Base-by-base conservation (phyloP, 1,140 invertebrate species). In the Acyrthosiphon pisum region DNA sequence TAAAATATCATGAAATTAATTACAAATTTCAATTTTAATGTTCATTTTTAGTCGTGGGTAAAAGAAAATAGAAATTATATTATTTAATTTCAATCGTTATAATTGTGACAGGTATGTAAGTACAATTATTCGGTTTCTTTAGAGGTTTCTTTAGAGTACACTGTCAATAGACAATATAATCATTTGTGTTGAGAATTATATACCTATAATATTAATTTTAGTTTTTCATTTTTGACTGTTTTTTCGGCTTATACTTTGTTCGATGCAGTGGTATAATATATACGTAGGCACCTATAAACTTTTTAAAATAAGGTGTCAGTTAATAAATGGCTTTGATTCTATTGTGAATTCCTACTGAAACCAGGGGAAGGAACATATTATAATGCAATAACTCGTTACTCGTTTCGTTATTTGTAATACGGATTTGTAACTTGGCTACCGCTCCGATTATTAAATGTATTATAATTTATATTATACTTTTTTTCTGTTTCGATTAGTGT, bases 341-440 rank as follows among this genome's bases (percentile, higher is more conserved):
- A 84, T 22, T 44, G 37, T 44, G 23, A 41, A 84, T 84, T 23
- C n/a, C 30, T 50, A 56, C 1, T 35, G 9, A 23, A 56, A 56
- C 14, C 23, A 26, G 22, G 23, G n/a, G 14, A 46, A 86, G 11
- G 11, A 30, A 84, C 3, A 86, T 46, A 26, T 30, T 86, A 30
- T 26, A 14, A 56, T 23, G 53, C 50, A 22, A 53, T 89, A 89
- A 89, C 35, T 89, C 35, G 35, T 89, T 56, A 56, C 35, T 56
- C 35, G 35, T 89, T 56, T 89, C 37, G 88, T 89, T 89, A 53
- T 89, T 88, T 18, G 14, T 76, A 44, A 6, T 83, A 89, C 35
- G 48, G 11, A 89, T 2, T 37, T 37, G 35, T 56, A 56, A 89
- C 50, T 89, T 89, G 35, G 50, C 88, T 89, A 89, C 35, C 35